Evolutionary conservation across 1,140 invertebrate species (phyloP), one percentile per base, ranked within the genome.

Genomic region (Sinonovacula constricta): DNA sequence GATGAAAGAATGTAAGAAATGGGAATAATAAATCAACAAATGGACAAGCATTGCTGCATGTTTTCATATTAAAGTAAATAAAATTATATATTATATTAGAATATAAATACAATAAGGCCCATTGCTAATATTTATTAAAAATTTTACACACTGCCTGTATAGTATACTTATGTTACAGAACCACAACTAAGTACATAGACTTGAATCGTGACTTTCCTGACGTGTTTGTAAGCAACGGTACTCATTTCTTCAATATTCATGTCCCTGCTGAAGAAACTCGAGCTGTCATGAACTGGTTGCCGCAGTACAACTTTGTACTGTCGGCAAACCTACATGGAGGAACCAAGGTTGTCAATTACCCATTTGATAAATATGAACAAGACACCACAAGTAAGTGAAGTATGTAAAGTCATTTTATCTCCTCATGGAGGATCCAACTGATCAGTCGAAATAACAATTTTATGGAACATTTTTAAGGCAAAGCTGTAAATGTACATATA

Each of bases 311-410:
- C 0, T 99, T 99, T 92, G 97, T 99, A 3, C 91, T 99, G 2
- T 99, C 97, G 0, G 98, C 97, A 0, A 99, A 98, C 92, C 90
- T 99, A 1, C 98, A 99, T 88, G 98, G 98, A 30, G 96, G 96
- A 0, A 95, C 96, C 86, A 88, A 97, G 22, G 96, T 97, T 1
- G 96, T 95, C 22, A 97, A 97, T 90, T 97, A 97, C 90, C 96
- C 96, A 0, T 97, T 95, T 87, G 96, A 97, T 77, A 81, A 83
- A 45, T 88, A 82, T 62, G 10, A n/a, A 7, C 54, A 56, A 22
- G 10, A 12, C 54, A 7, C 54, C 22, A 12, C 24, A 26, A 56
- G 24, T 7, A 26, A 5, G 7, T n/a, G 24, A 14, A 7, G 22
- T 14, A 26, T 56, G 54, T 49, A 12, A n/a, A n/a, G 7, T 26